Base-by-base conservation (phyloP, 2,888 invertebrate genomes). In the Melipona bicolor region DNA sequence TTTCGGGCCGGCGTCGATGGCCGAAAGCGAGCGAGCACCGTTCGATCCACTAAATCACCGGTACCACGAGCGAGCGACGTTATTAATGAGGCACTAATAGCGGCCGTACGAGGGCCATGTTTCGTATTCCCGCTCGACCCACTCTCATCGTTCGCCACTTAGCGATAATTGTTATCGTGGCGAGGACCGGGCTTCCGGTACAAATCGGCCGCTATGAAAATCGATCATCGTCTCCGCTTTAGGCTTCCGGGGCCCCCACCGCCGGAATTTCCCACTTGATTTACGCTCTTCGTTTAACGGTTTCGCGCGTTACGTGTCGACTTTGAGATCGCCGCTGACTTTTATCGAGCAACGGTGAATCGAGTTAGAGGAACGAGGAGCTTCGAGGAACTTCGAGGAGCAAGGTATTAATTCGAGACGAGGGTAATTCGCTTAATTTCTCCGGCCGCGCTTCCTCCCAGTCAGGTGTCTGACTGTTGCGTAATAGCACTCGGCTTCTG, bases 1-100 rank as follows among this genome's bases (percentile, higher is more conserved):
- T 85, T 43, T 43, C 43, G 85, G 65, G 24, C 27, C 54, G 59
- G 59, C 61, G 67, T 56, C 59, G 62, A 71, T 59, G 43, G 62
- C 15, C 21, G 27, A 43, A 43, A 43, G 43, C 43, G 9, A 43
- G 13, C 70, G 36, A 70, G 56, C 79, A 17, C 49, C 43, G 70
- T 50, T 79, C 86, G 77, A 85, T 81, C 86, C 79, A 81, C 78
- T 89, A 87, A 89, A 89, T 89, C 89, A 87, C 85, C 74, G 72
- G 79, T 78, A 84, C 70, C 89, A 84, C 81, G 72, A 86, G 70
- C 83, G 86, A 85, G 81, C 83, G 88, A 87, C 90, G 90, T 92
- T 92, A 92, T 92, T 92, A 92, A 92, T 89, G 92, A 92, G 90
- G 87, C 89, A 86, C 89, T 90, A 91, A 91, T 90, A 87, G 90